Conservation (phyloP, 2,888 invertebrate species). For the Sinentomon sp. region DNA sequence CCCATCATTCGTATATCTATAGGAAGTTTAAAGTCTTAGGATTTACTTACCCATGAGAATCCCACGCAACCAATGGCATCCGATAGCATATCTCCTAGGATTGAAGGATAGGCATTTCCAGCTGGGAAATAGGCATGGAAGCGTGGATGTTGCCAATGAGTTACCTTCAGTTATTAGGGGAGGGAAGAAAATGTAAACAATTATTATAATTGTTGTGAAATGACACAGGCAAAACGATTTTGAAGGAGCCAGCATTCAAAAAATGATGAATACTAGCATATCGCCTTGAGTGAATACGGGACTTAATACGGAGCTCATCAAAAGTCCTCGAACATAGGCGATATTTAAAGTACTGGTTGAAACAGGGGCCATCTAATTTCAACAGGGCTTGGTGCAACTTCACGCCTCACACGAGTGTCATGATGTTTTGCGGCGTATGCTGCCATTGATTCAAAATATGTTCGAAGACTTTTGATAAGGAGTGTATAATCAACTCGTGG, state of each 20-base stretch:
- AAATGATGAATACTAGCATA: background rate
- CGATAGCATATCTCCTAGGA: conserved; percentile 87
- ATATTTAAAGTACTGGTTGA: no score
- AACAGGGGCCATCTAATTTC: no score
- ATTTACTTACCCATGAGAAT: conserved; percentile 71
- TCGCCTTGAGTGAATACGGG: no score
- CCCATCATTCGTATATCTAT: no score
- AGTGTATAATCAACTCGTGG: no score
- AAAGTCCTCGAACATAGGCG: no score
- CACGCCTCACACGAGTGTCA: no score
- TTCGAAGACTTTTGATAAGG: no score
- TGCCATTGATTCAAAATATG: no score
- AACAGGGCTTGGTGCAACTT: no score
- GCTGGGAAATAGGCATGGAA: conserved; percentile 98
- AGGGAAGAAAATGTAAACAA: conserved; percentile 2
- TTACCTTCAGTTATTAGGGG: conserved; percentile 37
- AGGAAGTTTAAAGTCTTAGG: background rate
- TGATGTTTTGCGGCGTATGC: no score
- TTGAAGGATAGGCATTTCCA: conserved; percentile 88
- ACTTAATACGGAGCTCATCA: no score
- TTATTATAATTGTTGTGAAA: background rate
- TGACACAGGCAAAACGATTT: conserved; percentile 5
- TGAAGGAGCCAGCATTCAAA: conserved; percentile 1
- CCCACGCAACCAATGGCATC: conserved; percentile 92
- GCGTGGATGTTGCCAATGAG: conserved; percentile 95